phyloP scores from a whole-genome alignment of 1,140 invertebrate species.

The Ceratina australensis region DNA sequence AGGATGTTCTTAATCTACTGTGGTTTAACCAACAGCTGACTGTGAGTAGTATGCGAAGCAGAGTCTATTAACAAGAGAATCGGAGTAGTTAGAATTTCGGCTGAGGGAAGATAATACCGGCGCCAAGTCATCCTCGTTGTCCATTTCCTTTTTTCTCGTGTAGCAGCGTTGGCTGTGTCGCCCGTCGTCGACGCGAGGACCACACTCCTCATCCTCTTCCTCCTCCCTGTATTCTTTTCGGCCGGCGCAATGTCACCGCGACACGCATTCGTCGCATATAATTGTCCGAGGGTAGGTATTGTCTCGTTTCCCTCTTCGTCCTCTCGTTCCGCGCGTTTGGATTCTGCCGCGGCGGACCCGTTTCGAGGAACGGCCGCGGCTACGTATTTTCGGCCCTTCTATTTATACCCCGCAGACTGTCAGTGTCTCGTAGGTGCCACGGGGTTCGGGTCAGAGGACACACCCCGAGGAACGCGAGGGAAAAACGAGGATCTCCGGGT shows the following conservation, averaged over 20 bases:
- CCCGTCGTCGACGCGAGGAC: conserved; percentile 11
- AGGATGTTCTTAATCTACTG: too few species aligned
- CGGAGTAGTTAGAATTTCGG: conserved; percentile 37
- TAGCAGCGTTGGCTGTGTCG: conserved; percentile 23
- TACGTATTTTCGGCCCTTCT: conserved; percentile 59
- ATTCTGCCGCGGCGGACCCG: conserved; percentile 22
- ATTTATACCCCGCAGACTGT: conserved; percentile 55
- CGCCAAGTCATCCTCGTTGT: conserved; percentile 56
- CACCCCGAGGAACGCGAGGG: conserved; percentile 47
- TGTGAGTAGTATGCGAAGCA: too few species aligned
- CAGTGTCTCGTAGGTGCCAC: conserved; percentile 48
- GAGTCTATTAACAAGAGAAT: too few species aligned
- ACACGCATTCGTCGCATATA: conserved; percentile 66
- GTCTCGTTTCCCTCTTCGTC: conserved; percentile 36
- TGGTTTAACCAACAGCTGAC: too few species aligned
- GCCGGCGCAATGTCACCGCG: conserved; percentile 51
- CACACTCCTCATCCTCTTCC: background rate
- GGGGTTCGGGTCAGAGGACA: conserved; percentile 63
- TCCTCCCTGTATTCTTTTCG: conserved; percentile 1
- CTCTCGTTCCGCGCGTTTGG: background rate
- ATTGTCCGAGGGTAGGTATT: conserved; percentile 56
- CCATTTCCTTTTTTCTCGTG: conserved; percentile 42
- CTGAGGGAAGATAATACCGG: conserved; percentile 55
- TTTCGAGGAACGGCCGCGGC: conserved; percentile 50
- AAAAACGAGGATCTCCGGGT: background rate